Evolutionary conservation across 2,888 invertebrate genomes (phyloP).

Genomic region (Lysandra coridon): DNA sequence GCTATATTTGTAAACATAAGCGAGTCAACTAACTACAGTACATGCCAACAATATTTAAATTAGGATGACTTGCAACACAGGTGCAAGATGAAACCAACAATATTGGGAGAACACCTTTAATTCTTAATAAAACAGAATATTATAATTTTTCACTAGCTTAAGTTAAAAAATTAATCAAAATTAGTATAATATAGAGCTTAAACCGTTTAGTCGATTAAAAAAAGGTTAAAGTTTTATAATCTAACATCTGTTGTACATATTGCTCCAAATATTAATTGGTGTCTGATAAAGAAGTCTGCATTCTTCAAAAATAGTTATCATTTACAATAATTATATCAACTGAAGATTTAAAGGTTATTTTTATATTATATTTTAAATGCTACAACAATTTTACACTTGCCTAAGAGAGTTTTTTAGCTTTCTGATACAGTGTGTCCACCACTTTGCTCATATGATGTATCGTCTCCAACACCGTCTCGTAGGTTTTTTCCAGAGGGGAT

Average conservation of each 20-base stretch:
- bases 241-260: constrained; percentile 16
- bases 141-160: constrained; percentile 77
- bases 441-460: constrained; percentile 99
- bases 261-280: constrained; percentile 22
- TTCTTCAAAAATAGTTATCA: constrained; percentile 68
- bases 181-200: constrained; percentile 44
- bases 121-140: constrained; percentile 78
- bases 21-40: constrained; percentile 21
- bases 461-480: constrained; percentile 97
- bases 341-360: constrained; percentile 63
- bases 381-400: constrained; percentile 70
- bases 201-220: constrained; percentile 45
- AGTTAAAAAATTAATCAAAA: constrained; percentile 57
- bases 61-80: constrained; percentile 64
- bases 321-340: constrained; percentile 62
- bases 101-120: constrained; percentile 72
- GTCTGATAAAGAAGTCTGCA: constrained; percentile 41
- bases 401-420: constrained; percentile 98
- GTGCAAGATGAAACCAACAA: constrained; percentile 59
- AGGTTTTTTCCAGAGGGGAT: constrained; percentile 96
- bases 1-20: constrained; percentile 27
- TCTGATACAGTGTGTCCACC: constrained; percentile 99
- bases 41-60: constrained; percentile 60
- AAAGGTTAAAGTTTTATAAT: constrained; percentile 36
- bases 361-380: constrained; percentile 69